Conservation (phyloP, 1,140 invertebrate species). For the Hylaeus anthracinus region DNA sequence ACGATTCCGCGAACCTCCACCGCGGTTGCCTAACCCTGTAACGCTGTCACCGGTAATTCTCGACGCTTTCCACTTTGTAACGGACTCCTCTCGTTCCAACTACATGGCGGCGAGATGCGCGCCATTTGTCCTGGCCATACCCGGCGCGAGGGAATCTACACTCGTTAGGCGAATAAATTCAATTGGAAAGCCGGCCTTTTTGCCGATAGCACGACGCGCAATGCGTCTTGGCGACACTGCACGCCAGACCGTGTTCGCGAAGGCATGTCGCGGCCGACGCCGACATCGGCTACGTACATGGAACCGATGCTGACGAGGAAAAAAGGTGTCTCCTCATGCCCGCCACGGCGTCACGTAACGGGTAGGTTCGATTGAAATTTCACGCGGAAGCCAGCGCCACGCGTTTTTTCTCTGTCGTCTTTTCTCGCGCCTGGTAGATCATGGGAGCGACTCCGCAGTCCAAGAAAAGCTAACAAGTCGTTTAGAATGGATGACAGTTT, state of each 20-base stretch:
- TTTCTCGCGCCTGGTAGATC: background rate
- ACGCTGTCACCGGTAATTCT: constrained; percentile 36
- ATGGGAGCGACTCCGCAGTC: too few species aligned
- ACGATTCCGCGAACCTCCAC: background rate
- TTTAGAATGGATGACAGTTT: too few species aligned
- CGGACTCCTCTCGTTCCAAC: constrained; percentile 55
- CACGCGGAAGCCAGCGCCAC: background rate
- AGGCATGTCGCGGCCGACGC: constrained; percentile 33
- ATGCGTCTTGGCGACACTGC: constrained; percentile 73
- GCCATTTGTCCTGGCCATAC: constrained; percentile 71
- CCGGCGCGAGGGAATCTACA: constrained; percentile 52
- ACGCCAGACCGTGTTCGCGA: constrained; percentile 26
- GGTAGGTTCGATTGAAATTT: constrained; percentile 31
- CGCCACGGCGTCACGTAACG: background rate
- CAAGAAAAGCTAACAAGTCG: too few species aligned
- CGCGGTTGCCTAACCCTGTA: background rate
- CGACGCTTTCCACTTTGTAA: constrained; percentile 38
- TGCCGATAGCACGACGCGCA: constrained; percentile 66
- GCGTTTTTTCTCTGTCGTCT: background rate
- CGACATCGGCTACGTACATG: constrained; percentile 47
- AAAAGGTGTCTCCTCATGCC: constrained; percentile 27
- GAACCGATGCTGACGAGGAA: constrained; percentile 65
- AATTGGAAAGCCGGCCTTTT: constrained; percentile 72
- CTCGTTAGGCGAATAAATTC: constrained; percentile 74
- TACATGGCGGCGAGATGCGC: constrained; percentile 44